Evolutionary conservation across 2,888 invertebrate genomes (phyloP).

Genomic region (Latheticus oryzae): DNA sequence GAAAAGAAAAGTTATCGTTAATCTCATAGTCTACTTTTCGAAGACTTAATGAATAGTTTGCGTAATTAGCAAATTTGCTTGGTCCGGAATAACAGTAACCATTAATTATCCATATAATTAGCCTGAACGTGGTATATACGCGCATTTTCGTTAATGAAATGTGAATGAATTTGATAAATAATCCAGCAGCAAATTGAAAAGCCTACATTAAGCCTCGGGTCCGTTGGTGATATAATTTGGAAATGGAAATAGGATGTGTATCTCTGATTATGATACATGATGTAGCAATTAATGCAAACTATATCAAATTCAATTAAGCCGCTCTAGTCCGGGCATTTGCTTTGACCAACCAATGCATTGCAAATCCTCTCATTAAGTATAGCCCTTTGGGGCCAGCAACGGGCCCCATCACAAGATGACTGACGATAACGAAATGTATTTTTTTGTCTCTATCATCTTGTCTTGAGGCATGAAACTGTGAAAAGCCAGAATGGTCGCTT

Average conservation of each 20-base stretch:
- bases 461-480: slow-evolving; percentile 7
- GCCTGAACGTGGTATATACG: slow-evolving; percentile 34
- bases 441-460: too few species aligned
- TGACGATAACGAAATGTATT: too few species aligned
- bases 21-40: too few species aligned
- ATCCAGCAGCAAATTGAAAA: slow-evolving; percentile 52
- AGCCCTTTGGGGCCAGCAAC: slow-evolving; percentile 2
- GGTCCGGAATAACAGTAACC: slow-evolving; percentile 17
- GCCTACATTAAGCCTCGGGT: slow-evolving; percentile 44
- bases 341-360: slow-evolving; percentile 60
- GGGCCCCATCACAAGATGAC: slow-evolving; percentile 13
- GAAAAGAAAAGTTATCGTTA: slow-evolving; percentile 49
- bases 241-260: slow-evolving; percentile 57
- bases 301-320: slow-evolving; percentile 61
- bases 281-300: slow-evolving; percentile 61
- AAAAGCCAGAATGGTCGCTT: slow-evolving; percentile 31
- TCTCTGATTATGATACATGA: slow-evolving; percentile 59
- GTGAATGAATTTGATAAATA: slow-evolving; percentile 52
- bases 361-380: slow-evolving; percentile 58
- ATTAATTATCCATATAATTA: slow-evolving; percentile 40
- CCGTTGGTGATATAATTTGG: slow-evolving; percentile 51
- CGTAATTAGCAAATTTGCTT: slow-evolving; percentile 31
- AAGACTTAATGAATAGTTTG: slow-evolving; percentile 6
- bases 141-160: slow-evolving; percentile 43
- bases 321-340: slow-evolving; percentile 55